Conservation (phyloP, 2,888 invertebrate genomes). For the Cancer borealis region DNA sequence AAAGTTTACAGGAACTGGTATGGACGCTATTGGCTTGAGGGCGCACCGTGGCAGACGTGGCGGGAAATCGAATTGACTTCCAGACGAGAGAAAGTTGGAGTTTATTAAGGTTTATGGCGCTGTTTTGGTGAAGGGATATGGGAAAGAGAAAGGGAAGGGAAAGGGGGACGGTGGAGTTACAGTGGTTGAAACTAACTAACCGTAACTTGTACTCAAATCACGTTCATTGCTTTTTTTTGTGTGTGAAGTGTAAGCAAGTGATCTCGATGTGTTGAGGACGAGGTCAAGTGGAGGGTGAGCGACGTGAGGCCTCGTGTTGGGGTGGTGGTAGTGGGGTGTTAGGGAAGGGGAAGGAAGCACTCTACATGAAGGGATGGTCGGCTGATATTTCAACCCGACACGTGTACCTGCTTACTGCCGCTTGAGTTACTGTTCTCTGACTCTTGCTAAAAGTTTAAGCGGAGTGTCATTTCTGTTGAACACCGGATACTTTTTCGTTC, state of each 20-base stretch:
- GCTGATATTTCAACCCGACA: conserved; percentile 28
- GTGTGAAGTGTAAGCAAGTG: not conserved
- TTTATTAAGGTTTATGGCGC: not conserved
- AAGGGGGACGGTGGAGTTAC: not conserved
- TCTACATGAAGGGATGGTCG: not conserved
- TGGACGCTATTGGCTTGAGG: not conserved
- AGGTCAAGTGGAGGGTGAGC: not conserved
- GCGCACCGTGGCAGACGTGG: not conserved
- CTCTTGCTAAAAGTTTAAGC: not conserved
- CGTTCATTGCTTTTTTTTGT: not conserved
- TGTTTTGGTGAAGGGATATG: not conserved
- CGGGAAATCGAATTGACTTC: conserved; percentile 12
- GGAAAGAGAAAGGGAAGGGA: no score
- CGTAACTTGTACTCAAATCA: not conserved
- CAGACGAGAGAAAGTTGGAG: not conserved
- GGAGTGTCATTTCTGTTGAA: not conserved
- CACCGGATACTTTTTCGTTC: not conserved
- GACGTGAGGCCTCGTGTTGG: not conserved
- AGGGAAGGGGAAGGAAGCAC: not conserved
- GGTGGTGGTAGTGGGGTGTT: not conserved
- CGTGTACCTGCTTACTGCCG: conserved; percentile 10
- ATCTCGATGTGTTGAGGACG: not conserved
- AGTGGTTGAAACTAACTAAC: not conserved
- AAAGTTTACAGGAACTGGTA: not conserved
- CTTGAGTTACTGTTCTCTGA: not conserved